phyloP scores from a whole-genome alignment of 2,113 vertebrate genomes.

The Microcebus tavaratra region DNA sequence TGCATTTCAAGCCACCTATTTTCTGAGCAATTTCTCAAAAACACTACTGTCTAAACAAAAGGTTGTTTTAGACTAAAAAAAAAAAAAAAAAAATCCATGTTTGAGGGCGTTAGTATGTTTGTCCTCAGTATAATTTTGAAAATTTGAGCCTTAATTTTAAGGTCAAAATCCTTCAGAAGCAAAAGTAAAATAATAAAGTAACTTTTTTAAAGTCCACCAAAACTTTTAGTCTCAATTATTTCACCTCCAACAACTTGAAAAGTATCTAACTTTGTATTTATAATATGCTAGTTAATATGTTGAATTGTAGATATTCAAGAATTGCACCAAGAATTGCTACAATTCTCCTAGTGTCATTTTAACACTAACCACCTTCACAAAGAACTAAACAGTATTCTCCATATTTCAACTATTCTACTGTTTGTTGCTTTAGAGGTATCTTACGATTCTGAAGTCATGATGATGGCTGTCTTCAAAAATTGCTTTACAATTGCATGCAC shows the following conservation, averaged over 20 bases:
- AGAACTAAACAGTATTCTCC: slow-evolving; percentile 59
- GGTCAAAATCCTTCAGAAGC: neutral
- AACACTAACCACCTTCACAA: slow-evolving; percentile 58
- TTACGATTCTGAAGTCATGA: slow-evolving; percentile 55
- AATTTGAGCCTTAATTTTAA: slow-evolving; percentile 53
- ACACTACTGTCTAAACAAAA: neutral
- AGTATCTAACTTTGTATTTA: slow-evolving; percentile 39
- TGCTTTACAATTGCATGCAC: slow-evolving; percentile 66
- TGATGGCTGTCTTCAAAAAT: neutral
- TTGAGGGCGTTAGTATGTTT: neutral
- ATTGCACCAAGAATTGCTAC: slow-evolving; percentile 41
- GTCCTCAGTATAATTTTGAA: neutral
- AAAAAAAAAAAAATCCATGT: neutral
- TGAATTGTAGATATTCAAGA: slow-evolving; percentile 61
- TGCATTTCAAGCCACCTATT: neutral
- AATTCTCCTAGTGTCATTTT: slow-evolving; percentile 47
- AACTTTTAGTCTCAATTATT: slow-evolving; percentile 39
- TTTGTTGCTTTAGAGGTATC: slow-evolving; percentile 41
- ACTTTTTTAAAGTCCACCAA: slow-evolving; percentile 49
- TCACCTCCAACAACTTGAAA: slow-evolving; percentile 13
- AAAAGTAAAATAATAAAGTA: slow-evolving; percentile 33
- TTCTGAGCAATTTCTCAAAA: neutral
- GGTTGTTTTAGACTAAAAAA: neutral
- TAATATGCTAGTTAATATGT: slow-evolving; percentile 48
- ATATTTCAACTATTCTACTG: slow-evolving; percentile 58